Base-by-base conservation (phyloP, 53 echinoderm and acorn worm genomes). In the Echinometra lucunter region DNA sequence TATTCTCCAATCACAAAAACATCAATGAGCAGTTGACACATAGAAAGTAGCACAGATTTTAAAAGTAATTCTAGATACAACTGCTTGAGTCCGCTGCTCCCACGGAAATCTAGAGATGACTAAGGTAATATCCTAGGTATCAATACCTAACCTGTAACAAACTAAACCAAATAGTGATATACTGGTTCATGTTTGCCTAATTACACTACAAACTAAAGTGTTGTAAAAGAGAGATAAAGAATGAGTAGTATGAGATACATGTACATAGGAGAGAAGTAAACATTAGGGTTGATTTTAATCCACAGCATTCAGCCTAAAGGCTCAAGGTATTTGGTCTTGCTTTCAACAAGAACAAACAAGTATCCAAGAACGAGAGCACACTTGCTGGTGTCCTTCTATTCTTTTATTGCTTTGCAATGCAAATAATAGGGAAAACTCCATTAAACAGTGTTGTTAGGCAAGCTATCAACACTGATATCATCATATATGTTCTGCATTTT, bases 291-390 rank as follows among this genome's bases (percentile, higher is more conserved):
- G 49, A 49, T 58, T 89, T 57, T 58, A 60, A 58, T 89, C 35
- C 40, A 58, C 23, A 4, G 88, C 28, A 56, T 30, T 88, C 56
- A 88, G 88, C 88, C 55, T 30, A 28, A 38, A 58, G 57, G 37
- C 89, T 89, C 58, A 89, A 58, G 58, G 89, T 89, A 88, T 18
- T 88, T 58, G 58, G 38, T 60, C 57, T 89, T 58, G 89, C 89
- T 58, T 37, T 38, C 6, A 89, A 60, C 35, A 89, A 58, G 89
- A 89, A 89, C 89, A 89, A 89, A 89, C 89, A 89, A 89, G 37
- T 57, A 57, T 23, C 58, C 60, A 57, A 37, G 58, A 58, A 89
- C 58, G 60, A 58, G 58, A 89, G 16, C 9, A 37, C 4, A 49
- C 56, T 56, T 11, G 58, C 35, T 35, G 58, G 89, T 89, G 89